These are phyloP conservation scores for Clamator glandarius DNA, from an alignment of 2,797 vertebrate species.

Conservation along the genomic window DNA sequence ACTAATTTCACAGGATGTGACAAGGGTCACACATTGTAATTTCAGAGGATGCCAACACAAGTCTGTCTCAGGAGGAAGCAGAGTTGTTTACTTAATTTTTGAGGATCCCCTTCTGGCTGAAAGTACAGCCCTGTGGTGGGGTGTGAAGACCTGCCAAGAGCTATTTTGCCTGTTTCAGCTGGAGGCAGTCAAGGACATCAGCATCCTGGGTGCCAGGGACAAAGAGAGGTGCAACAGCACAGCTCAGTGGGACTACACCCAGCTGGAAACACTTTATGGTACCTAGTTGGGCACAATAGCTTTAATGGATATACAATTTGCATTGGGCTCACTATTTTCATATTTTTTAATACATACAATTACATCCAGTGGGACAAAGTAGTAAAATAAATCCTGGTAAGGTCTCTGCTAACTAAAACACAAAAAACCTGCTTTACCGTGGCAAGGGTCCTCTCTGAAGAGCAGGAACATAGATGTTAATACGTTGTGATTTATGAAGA, in stretches of 20 bases:
- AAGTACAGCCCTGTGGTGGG: background rate
- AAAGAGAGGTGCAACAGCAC: conserved; percentile 33
- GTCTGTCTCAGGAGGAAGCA: background rate
- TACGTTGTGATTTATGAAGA: background rate
- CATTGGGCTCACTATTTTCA: background rate
- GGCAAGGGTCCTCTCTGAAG: background rate
- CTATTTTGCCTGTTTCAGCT: background rate
- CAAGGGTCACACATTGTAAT: background rate
- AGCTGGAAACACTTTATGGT: conserved; percentile 46
- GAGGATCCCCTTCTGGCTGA: background rate
- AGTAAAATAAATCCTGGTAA: background rate
- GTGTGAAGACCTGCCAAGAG: conserved; percentile 8
- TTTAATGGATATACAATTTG: background rate
- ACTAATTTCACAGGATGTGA: background rate
- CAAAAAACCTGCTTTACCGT: background rate
- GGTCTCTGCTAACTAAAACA: background rate
- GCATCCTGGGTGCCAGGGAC: background rate
- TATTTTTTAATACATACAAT: background rate
- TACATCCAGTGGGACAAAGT: background rate
- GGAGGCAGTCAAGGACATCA: conserved; percentile 52
- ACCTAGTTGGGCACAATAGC: background rate
- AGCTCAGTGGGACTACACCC: background rate
- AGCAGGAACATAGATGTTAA: background rate
- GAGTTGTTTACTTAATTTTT: background rate
- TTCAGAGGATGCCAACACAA: background rate